Evolutionary conservation across 1,140 invertebrate genomes (phyloP).

Genomic region (Magallana angulata): DNA sequence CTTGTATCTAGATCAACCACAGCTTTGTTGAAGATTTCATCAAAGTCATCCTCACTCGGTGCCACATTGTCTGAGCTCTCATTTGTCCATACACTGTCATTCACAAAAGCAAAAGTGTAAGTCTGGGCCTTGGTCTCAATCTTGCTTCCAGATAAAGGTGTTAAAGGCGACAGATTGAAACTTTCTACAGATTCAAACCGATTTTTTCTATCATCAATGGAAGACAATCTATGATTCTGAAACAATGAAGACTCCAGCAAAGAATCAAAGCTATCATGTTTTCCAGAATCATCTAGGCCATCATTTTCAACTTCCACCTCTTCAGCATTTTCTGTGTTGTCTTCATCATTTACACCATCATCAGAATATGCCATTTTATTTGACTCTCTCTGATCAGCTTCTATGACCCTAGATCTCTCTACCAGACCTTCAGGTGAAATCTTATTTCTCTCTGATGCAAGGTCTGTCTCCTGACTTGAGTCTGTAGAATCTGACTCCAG

Average conservation of each 20-base stretch:
- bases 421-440: background rate
- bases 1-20: slow-evolving; percentile 41
- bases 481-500: slow-evolving; percentile 7
- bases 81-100: slow-evolving; percentile 8
- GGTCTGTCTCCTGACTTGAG: background rate
- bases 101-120: slow-evolving; percentile 33
- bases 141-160: slow-evolving; percentile 32
- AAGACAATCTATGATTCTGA: slow-evolving; percentile 21
- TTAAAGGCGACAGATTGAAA: slow-evolving; percentile 8
- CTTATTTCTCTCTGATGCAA: background rate
- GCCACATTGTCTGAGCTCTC: background rate
- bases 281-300: slow-evolving; percentile 35
- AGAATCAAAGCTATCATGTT: slow-evolving; percentile 39
- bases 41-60: slow-evolving; percentile 49
- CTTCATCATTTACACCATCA: too few species aligned
- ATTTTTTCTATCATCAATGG: slow-evolving; percentile 11
- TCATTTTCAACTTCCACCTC: background rate
- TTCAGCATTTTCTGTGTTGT: background rate
- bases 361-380: too few species aligned
- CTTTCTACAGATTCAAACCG: slow-evolving; percentile 31
- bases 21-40: slow-evolving; percentile 54
- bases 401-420: background rate
- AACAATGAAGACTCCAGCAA: slow-evolving; percentile 29
- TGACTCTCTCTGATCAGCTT: background rate
- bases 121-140: slow-evolving; percentile 12